These are phyloP conservation scores for Lagopus leucura DNA, from an alignment of 2,113 vertebrate species.

Conservation along the genomic window DNA sequence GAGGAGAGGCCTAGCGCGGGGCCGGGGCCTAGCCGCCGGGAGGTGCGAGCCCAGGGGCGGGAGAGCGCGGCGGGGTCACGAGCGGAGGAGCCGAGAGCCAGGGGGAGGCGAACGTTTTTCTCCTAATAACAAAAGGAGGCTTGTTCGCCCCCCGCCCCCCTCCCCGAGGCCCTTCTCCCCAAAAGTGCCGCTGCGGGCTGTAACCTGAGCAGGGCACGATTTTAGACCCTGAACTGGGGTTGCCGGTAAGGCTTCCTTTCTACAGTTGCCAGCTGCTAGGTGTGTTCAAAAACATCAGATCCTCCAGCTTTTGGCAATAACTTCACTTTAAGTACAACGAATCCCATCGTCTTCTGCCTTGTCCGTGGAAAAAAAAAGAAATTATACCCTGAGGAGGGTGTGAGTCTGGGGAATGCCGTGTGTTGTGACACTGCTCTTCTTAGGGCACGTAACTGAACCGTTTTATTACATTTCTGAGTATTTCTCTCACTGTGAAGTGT, in stretches of 20 bases:
- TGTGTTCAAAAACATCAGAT: not conserved
- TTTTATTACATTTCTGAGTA: not conserved
- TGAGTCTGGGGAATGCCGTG: not conserved
- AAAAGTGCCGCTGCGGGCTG: slow-evolving; percentile 19
- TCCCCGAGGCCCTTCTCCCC: slow-evolving; percentile 11
- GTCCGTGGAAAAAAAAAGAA: not conserved
- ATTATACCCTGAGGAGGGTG: not conserved
- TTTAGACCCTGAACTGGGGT: slow-evolving; percentile 25
- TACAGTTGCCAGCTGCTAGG: slow-evolving; percentile 6
- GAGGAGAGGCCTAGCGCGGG: slow-evolving; percentile 43
- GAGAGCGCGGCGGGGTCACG: not conserved
- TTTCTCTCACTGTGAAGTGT: not conserved
- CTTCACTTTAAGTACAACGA: not conserved
- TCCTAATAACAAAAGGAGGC: slow-evolving; percentile 15
- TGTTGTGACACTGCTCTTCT: not conserved
- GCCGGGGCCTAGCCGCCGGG: slow-evolving; percentile 19
- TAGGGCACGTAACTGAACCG: not conserved
- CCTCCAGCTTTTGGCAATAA: not conserved
- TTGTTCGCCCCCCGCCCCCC: not conserved
- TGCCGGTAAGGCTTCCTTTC: slow-evolving; percentile 10
- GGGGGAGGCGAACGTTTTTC: not conserved
- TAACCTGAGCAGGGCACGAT: slow-evolving; percentile 28
- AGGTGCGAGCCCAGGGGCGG: not conserved
- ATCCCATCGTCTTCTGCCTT: not conserved
- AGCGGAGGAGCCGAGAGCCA: not conserved